phyloP scores from a whole-genome alignment of 2,113 vertebrate genomes.

The Psammodynastes pulverulentus region DNA sequence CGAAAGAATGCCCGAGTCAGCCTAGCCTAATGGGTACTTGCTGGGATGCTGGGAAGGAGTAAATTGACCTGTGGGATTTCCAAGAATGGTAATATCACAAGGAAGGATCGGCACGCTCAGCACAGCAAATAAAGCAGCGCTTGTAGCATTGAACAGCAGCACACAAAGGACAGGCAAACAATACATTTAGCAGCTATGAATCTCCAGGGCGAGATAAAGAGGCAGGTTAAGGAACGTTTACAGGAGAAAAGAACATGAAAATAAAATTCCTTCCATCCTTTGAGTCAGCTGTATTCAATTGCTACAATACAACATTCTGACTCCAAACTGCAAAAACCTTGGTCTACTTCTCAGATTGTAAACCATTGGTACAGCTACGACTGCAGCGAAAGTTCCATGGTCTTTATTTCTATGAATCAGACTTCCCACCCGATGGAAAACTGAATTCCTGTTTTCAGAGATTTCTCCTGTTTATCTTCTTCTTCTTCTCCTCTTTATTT shows the following conservation, averaged over 20 bases:
- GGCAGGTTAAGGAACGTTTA: background rate
- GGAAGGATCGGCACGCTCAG: background rate
- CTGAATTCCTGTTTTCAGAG: background rate
- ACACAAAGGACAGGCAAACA: background rate
- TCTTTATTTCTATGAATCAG: background rate
- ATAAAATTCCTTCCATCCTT: background rate
- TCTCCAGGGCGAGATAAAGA: background rate
- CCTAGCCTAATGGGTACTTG: conserved; percentile 15
- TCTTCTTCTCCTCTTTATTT: background rate
- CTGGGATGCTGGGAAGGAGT: conserved; percentile 3
- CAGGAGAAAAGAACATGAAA: background rate
- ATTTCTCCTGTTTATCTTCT: background rate
- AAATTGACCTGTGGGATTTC: background rate
- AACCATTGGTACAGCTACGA: background rate
- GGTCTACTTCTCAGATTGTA: background rate
- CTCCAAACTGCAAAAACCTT: accelerated
- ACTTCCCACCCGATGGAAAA: background rate
- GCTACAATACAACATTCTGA: background rate
- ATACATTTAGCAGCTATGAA: background rate
- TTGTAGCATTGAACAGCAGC: background rate
- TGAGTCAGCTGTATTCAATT: background rate
- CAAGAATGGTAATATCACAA: background rate
- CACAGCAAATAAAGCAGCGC: background rate
- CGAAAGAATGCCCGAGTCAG: conserved; percentile 9
- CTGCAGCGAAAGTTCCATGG: background rate